Base-by-base conservation (phyloP, 1,140 invertebrate species). In the Pseudoatta argentina region DNA sequence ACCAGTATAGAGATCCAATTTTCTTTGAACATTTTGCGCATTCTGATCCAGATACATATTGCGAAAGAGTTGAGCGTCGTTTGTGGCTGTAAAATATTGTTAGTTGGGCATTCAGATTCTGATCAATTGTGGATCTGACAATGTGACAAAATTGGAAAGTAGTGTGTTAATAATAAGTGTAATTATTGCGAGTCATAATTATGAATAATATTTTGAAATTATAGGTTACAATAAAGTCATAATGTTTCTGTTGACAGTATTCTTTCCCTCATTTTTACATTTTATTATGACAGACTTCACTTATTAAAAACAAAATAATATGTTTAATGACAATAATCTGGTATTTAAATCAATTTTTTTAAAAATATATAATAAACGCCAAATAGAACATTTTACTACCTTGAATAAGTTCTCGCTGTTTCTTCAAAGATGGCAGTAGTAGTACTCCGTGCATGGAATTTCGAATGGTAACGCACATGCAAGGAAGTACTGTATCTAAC, bases 1-100 rank as follows among this genome's bases (percentile, higher is more conserved):
- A 89, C 51, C 30, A 55, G 10, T 87, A 5, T 14, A n/a, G 77
- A 1, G 64, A 77, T 0, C 89, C 89, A 1, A 3, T 12, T 3
- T 48, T 16, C 2, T 0, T 0, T 0, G 87, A 88, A 48, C 55
- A 73, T 12, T 55, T 75, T 39, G 39, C 12, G 3, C 59, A 75
- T 24, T 0, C 76, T 21, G 0, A 34, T 48, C 18, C 51, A 1
- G 0, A 0, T 0, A 12, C 21, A 0, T 14, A 6, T 1, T 0
- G 0, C 1, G 2, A 0, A 0, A 55, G 53, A 53, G 0, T 6
- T 30, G 0, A 3, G 0, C 57, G 73, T 64, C 0, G 24, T 6
- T 0, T 21, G 0, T 5, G 8, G 0, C 0, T 7, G 1, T 87
- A 87, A 34, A 21, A n/a, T n/a, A 27, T 24, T 16, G 27, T 30